Evolutionary conservation across 2,888 invertebrate genomes (phyloP).

Genomic region (Acronicta alni): DNA sequence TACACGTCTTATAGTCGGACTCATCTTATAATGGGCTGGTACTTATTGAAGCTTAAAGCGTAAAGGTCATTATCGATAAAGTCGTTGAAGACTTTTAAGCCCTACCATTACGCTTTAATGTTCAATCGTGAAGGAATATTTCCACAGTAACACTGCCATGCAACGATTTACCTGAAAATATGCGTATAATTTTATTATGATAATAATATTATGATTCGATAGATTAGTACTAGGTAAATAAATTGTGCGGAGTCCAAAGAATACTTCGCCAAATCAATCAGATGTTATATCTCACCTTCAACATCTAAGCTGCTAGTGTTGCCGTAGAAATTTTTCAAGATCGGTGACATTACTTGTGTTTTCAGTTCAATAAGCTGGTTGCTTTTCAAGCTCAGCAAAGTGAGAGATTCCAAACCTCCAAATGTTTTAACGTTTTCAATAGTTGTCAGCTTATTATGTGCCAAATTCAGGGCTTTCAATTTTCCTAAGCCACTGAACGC

Average conservation of each 20-base stretch:
- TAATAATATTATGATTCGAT: too few relatives aligned
- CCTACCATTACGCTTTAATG: too few relatives aligned
- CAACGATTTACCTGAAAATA: too few relatives aligned
- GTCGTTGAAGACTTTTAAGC: too few relatives aligned
- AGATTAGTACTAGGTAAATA: too few relatives aligned
- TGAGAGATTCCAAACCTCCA: conserved; percentile 68
- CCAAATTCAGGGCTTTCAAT: conserved; percentile 72
- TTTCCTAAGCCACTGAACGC: conserved; percentile 78
- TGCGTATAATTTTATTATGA: too few relatives aligned
- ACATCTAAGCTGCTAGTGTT: conserved; percentile 73
- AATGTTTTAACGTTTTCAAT: conserved; percentile 76
- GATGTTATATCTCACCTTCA: conserved; percentile 69
- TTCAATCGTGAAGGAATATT: too few relatives aligned
- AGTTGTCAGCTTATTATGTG: conserved; percentile 72
- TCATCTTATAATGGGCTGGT: not conserved
- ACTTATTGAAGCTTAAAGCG: too few relatives aligned
- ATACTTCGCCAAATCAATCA: not conserved
- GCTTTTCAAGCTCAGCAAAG: conserved; percentile 73
- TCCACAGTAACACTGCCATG: too few relatives aligned
- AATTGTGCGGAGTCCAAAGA: too few relatives aligned
- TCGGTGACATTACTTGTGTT: conserved; percentile 72
- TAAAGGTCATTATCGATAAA: too few relatives aligned
- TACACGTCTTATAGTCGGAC: not conserved
- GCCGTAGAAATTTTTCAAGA: conserved; percentile 75
- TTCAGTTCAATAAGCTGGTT: conserved; percentile 76